A percentile compares a stretch with the other conserved stretches of the same genome.
Conservation (phyloP, 2,888 invertebrate genomes). For the Blomia tropicalis region DNA sequence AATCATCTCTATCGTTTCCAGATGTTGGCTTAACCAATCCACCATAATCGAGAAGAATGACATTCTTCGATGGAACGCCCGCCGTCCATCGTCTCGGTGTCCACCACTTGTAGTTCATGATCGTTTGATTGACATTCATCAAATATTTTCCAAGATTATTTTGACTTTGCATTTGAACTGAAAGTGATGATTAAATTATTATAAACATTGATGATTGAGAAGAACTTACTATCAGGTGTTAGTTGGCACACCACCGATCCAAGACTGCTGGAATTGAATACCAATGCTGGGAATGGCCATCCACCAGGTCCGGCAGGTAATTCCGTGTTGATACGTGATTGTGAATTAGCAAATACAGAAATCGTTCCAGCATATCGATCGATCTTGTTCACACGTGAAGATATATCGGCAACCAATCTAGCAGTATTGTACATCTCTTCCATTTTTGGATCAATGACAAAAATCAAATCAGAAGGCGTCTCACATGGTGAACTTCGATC, state of each 20-base stretch:
- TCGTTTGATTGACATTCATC: conserved; percentile 8
- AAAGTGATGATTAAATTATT: not conserved
- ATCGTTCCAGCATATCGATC: conserved; percentile 5
- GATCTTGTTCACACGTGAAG: conserved; percentile 16
- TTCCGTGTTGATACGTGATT: not conserved
- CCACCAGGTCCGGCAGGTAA: conserved; percentile 11
- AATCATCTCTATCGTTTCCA: conserved; percentile 12
- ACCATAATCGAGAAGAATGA: conserved; percentile 15
- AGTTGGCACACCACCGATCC: not conserved
- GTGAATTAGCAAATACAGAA: conserved; percentile 15
- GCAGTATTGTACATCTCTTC: conserved; percentile 20
- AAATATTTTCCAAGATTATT: conserved; percentile 9
- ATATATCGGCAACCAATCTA: conserved; percentile 2
- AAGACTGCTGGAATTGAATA: conserved; percentile 15
- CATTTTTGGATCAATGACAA: conserved; percentile 23
- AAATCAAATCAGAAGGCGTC: conserved; percentile 28
- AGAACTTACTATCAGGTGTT: conserved; percentile 1
- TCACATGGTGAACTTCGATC: conserved; percentile 20
- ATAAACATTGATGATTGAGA: not conserved
- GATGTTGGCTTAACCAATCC: not conserved
- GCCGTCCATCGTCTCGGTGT: not conserved
- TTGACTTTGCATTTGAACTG: not conserved
- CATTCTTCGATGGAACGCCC: conserved; percentile 8
- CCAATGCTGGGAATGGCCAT: conserved; percentile 8
- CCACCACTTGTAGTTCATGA: conserved; percentile 19